Evolutionary conservation across 2,888 invertebrate genomes (phyloP).

Genomic region (Philonicus albiceps): DNA sequence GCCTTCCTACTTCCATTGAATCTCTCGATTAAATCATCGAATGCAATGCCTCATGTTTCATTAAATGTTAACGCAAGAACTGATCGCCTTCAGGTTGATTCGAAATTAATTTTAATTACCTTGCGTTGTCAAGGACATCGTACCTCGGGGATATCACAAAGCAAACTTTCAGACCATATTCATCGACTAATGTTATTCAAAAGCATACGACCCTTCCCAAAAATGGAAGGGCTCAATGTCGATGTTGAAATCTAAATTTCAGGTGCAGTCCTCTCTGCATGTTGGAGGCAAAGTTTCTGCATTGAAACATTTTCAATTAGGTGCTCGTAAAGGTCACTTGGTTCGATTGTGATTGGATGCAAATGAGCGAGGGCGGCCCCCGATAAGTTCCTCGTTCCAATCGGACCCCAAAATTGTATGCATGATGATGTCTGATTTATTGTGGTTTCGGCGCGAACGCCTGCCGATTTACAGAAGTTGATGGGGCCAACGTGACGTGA

Average conservation of each 20-base stretch:
- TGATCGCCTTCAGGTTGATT: neutral
- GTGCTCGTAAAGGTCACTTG: neutral
- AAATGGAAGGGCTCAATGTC: neutral
- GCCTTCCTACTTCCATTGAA: neutral
- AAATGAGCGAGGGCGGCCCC: neutral
- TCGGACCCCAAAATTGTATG: neutral
- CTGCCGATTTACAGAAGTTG: neutral
- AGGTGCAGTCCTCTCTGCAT: neutral
- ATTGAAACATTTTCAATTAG: neutral
- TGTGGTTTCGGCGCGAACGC: neutral
- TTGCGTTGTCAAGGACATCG: neutral
- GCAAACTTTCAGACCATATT: neutral
- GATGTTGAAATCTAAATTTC: neutral
- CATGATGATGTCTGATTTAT: neutral
- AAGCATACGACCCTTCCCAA: neutral
- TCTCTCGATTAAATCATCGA: neutral
- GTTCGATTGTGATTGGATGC: neutral
- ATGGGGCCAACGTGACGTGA: neutral
- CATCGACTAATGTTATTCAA: neutral
- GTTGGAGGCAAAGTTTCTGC: neutral
- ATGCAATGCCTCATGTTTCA: neutral
- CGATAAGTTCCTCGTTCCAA: neutral
- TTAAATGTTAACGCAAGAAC: neutral
- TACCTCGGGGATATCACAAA: neutral
- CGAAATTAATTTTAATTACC: neutral